Conservation (phyloP, 2,888 invertebrate species). For the Embidobia sp. region DNA sequence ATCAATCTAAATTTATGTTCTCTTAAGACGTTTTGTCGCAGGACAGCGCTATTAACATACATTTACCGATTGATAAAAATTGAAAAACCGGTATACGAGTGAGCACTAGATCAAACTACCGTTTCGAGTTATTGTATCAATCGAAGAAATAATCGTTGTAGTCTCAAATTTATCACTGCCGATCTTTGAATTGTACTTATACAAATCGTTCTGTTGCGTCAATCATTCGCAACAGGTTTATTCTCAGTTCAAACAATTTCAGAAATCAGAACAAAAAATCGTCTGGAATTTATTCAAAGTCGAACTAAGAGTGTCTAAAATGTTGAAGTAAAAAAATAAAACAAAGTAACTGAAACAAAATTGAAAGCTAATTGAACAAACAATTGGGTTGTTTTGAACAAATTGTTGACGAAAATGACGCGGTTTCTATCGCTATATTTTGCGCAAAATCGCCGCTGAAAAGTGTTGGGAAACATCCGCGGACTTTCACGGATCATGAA, state of each 20-base stretch:
- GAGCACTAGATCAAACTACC: conserved; percentile 18
- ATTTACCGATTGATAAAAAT: background rate
- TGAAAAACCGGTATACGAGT: conserved; percentile 23
- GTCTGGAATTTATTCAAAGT: too few species aligned
- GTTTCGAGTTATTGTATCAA: conserved; percentile 30
- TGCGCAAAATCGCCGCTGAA: too few species aligned
- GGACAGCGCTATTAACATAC: conserved; percentile 12
- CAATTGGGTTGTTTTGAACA: too few species aligned
- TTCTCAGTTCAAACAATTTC: too few species aligned
- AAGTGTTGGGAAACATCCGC: too few species aligned
- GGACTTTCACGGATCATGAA: conserved; percentile 1
- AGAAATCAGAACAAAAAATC: too few species aligned
- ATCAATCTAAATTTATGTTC: background rate
- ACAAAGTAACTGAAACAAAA: too few species aligned
- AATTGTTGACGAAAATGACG: too few species aligned
- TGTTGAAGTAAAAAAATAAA: too few species aligned
- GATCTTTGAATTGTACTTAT: conserved; percentile 23
- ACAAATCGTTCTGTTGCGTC: conserved; percentile 14
- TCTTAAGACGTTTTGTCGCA: background rate
- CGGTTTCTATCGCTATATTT: too few species aligned
- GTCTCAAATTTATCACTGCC: conserved; percentile 29
- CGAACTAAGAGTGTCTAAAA: too few species aligned
- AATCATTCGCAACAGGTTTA: conserved; percentile 18
- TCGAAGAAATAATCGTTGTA: conserved; percentile 39
- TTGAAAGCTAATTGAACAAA: too few species aligned